phyloP scores from a whole-genome alignment of 2,888 invertebrate genomes.

The Willowsia nigromaculata region DNA sequence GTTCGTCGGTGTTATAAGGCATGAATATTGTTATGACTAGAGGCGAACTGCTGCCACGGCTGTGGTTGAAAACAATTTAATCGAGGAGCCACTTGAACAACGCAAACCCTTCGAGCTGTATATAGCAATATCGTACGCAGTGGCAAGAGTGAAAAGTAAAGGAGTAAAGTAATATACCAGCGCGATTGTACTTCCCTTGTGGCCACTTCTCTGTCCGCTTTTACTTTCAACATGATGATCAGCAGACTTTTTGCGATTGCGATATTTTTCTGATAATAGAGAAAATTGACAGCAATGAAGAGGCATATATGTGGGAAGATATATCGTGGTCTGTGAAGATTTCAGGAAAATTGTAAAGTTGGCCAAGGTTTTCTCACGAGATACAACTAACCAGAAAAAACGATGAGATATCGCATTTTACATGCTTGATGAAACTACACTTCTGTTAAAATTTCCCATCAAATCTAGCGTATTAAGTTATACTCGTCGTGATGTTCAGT shows the following conservation, averaged over 20 bases:
- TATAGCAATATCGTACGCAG: not conserved
- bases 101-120: constrained; percentile 65
- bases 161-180: not conserved
- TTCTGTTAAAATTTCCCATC: constrained; percentile 45
- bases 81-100: constrained; percentile 74
- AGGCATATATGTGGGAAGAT: not conserved
- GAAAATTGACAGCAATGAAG: not conserved
- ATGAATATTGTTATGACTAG: constrained; percentile 60
- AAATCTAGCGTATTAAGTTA: not conserved
- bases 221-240: constrained; percentile 25
- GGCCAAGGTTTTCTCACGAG: constrained; percentile 54
- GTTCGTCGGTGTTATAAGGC: constrained; percentile 3
- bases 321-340: not conserved
- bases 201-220: constrained; percentile 69
- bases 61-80: constrained; percentile 73
- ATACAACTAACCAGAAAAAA: constrained; percentile 28
- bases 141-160: not conserved
- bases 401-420: not conserved
- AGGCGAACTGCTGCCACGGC: constrained; percentile 68
- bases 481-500: not conserved
- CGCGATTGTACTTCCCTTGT: constrained; percentile 61
- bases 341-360: not conserved
- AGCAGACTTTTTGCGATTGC: constrained; percentile 33
- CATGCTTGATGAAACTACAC: not conserved
- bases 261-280: not conserved